These are phyloP conservation scores for Orientallactaga bullata DNA, from an alignment of 2,113 vertebrate species.

Conservation along the genomic window DNA sequence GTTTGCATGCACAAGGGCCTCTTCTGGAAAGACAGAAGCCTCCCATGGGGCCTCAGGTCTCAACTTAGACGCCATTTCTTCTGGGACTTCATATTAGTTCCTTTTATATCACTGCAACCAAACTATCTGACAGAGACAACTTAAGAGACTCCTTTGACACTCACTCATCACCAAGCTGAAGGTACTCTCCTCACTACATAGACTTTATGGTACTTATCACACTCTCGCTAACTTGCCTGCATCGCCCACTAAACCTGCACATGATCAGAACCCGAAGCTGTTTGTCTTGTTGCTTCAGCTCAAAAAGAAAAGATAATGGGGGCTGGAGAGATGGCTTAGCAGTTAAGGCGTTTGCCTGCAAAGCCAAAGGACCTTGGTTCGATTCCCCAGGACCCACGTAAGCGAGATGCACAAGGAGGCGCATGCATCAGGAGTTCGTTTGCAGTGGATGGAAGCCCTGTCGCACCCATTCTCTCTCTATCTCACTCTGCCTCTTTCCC, in stretches of 20 bases:
- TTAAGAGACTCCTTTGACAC: neutral
- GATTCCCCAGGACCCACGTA: too few species aligned
- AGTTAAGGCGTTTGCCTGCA: too few species aligned
- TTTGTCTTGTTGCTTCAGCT: neutral
- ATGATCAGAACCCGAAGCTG: neutral
- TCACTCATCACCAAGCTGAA: neutral
- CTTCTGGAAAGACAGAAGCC: neutral
- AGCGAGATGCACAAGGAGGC: too few species aligned
- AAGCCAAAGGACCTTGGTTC: too few species aligned
- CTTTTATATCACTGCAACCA: too few species aligned
- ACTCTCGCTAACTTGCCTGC: neutral
- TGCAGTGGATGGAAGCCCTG: too few species aligned
- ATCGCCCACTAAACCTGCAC: neutral
- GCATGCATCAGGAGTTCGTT: too few species aligned
- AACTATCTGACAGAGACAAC: neutral
- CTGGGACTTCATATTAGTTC: neutral
- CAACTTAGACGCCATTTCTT: neutral
- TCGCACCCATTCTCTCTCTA: too few species aligned
- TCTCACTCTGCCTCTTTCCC: too few species aligned
- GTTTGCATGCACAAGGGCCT: neutral
- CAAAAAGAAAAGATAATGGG: too few species aligned
- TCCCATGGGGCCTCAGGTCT: neutral
- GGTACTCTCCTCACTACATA: neutral
- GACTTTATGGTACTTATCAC: neutral
- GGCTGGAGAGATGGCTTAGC: too few species aligned